Evolutionary conservation across 2,888 invertebrate genomes (phyloP).

Genomic region (Fragum whitleyi): DNA sequence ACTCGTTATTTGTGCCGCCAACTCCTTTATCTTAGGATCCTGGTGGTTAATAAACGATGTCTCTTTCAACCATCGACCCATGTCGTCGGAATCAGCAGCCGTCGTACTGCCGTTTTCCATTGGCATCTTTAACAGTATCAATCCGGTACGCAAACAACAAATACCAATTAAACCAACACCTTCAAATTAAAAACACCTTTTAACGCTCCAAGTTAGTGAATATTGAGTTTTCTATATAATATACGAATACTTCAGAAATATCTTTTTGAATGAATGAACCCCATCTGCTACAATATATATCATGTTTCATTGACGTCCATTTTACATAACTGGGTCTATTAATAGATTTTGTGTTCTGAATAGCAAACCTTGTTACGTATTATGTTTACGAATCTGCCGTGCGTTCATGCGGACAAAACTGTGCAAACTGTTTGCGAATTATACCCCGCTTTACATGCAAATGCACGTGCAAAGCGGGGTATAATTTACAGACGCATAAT

Average conservation of each 20-base stretch:
- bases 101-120: neutral
- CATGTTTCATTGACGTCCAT: neutral
- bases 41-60: slow-evolving; percentile 21
- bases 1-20: neutral
- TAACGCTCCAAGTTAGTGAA: too few relatives aligned
- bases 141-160: neutral
- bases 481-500: too few relatives aligned
- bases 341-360: neutral
- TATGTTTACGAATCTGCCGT: too few relatives aligned
- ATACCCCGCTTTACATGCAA: too few relatives aligned
- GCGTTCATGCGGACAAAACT: too few relatives aligned
- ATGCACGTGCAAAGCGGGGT: too few relatives aligned
- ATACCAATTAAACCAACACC: too few relatives aligned
- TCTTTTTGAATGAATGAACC: neutral
- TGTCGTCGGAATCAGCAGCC: neutral
- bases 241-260: too few relatives aligned
- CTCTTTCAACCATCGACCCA: slow-evolving; percentile 7
- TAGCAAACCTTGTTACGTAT: neutral
- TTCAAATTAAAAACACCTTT: too few relatives aligned
- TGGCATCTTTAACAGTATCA: neutral
- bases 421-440: too few relatives aligned
- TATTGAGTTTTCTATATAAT: too few relatives aligned
- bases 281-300: neutral
- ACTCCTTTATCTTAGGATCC: neutral
- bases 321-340: neutral